Percentiles rank a stretch among this genome's conserved stretches.
phyloP scores from a whole-genome alignment of 2,888 invertebrate genomes.

The Thymelicus acteon region DNA sequence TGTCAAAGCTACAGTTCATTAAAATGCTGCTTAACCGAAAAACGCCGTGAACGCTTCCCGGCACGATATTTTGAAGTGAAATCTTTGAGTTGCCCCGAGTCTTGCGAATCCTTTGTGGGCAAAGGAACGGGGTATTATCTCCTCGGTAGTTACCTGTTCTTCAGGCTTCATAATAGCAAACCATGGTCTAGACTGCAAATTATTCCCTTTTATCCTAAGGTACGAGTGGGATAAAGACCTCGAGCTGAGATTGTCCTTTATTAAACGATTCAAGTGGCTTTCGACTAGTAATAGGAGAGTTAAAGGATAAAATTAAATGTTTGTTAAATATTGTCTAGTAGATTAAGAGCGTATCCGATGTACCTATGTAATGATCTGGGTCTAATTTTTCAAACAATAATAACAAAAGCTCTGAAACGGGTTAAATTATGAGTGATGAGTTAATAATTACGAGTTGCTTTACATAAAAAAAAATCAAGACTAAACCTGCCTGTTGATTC shows the following conservation, averaged over 20 bases:
- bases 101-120: conserved; percentile 12
- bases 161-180: conserved; percentile 3
- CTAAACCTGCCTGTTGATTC: no score
- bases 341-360: no score
- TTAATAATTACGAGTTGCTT: no score
- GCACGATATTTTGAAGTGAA: conserved; percentile 6
- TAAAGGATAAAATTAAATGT: not conserved
- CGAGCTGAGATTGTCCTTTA: not conserved
- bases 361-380: no score
- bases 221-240: not conserved
- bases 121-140: conserved; percentile 17
- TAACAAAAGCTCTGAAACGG: no score
- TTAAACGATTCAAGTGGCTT: not conserved
- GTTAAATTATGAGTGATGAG: no score
- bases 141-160: conserved; percentile 1
- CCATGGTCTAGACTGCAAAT: conserved; percentile 18
- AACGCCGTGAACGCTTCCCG: not conserved
- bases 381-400: no score
- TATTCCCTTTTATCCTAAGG: not conserved
- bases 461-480: no score
- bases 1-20: no score
- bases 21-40: no score
- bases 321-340: no score
- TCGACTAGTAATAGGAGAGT: not conserved
- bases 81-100: conserved; percentile 8